Base-by-base conservation (phyloP, 2,888 invertebrate species). In the Eumerus sabulonum region DNA sequence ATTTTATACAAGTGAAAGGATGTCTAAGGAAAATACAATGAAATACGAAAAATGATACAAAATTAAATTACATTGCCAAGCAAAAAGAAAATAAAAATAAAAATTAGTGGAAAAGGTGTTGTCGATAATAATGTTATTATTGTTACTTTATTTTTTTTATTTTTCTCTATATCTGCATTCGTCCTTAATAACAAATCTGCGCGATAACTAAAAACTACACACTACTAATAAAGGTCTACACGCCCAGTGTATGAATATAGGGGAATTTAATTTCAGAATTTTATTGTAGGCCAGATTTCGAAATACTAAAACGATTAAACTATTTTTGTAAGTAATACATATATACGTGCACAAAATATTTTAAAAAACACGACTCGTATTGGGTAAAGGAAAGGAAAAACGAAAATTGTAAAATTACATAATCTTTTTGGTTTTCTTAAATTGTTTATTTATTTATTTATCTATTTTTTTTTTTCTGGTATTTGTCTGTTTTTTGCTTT, bases 1-100 rank as follows among this genome's bases (percentile, higher is more conserved):
- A 83, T 74, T 82, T 83, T 83, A 82, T 66, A 50, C n/a, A n/a
- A n/a, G n/a, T 7, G 11, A 19, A 27, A 54, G 79, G 79, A 79
- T 79, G 54, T 74, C 64, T 40, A 74, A 68, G 70, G 74, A 79
- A 79, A 79, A 74, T 79, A 40, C 79, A 74, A 59, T 74, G 64
- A 74, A 77, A 73, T 67, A 18, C 47, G 9, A 19, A 11, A 40
- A 56, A 38, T 2, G 47, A 48, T 45, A 9, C 50, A 18, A 53
- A 35, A n/a, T 18, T 79, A 60, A 27, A 27, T 27, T 4, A 27
- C 27, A 27, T 27, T 27, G 27, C 27, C 27, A 27, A 27, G 7
- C 27, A 27, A 2, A 27, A 27, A 27, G 7, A 27, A 27, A 4
- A 27, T 27, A 27, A 27, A 27, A 4, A 27, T 27, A 7, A 4